phyloP scores from a whole-genome alignment of 2,888 invertebrate species.

The Marronus borbonicus region DNA sequence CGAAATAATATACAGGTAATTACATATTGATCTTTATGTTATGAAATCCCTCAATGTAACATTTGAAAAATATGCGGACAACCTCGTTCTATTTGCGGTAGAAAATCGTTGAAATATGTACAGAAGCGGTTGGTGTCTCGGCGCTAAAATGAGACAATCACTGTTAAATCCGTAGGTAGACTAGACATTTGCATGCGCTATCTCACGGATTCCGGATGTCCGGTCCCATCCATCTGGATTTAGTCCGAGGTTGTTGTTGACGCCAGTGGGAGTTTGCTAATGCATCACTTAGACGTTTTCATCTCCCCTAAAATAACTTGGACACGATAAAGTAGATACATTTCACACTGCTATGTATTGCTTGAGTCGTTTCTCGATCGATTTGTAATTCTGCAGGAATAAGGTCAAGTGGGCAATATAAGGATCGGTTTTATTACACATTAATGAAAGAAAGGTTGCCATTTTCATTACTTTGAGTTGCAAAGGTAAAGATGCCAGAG shows the following conservation, averaged over 20 bases:
- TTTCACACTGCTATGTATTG: background rate
- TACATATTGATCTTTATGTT: too few relatives aligned
- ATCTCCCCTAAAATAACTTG: slow-evolving; percentile 28
- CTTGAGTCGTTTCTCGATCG: background rate
- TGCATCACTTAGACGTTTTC: slow-evolving; percentile 51
- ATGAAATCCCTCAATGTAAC: too few relatives aligned
- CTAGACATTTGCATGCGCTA: slow-evolving; percentile 60
- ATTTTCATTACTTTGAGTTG: too few relatives aligned
- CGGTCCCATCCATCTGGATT: slow-evolving; percentile 60
- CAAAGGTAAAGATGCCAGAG: too few relatives aligned
- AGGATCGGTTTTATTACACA: too few relatives aligned
- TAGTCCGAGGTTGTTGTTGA: slow-evolving; percentile 52
- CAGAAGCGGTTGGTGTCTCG: slow-evolving; percentile 37
- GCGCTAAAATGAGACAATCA: slow-evolving; percentile 2
- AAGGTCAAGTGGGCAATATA: background rate
- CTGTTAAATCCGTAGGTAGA: slow-evolving; percentile 51
- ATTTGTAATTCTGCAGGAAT: background rate
- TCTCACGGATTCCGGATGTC: slow-evolving; percentile 60
- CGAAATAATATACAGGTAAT: too few relatives aligned
- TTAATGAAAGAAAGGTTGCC: too few relatives aligned
- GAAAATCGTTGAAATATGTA: slow-evolving; percentile 27
- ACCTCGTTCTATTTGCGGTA: slow-evolving; percentile 4
- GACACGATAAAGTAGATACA: slow-evolving; percentile 20
- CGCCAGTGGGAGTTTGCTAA: slow-evolving; percentile 42
- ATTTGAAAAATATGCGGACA: too few relatives aligned